Percentiles rank a stretch among this genome's conserved stretches.
phyloP scores from a whole-genome alignment of 2,797 vertebrate genomes.

The Pangasius macronema region DNA sequence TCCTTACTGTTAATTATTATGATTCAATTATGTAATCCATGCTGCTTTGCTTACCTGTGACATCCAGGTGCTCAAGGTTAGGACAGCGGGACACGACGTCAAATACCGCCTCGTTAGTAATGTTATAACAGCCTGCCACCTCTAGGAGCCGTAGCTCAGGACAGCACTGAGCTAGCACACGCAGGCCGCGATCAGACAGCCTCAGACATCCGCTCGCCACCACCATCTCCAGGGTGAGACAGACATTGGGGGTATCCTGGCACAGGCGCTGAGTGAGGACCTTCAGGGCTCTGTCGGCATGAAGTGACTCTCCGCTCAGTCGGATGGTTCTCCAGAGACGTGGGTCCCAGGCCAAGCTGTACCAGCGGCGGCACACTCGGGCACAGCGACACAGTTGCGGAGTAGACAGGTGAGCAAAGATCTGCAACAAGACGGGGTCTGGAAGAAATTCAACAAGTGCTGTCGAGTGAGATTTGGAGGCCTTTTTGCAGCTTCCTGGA shows the following conservation, averaged over 20 bases:
- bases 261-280: slow-evolving; percentile 94
- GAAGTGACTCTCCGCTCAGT: slow-evolving; percentile 88
- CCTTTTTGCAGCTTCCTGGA: slow-evolving; percentile 72
- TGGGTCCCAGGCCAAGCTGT: slow-evolving; percentile 97
- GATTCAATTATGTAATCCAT: neutral
- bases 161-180: slow-evolving; percentile 91
- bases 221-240: slow-evolving; percentile 94
- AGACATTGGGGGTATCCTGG: slow-evolving; percentile 97
- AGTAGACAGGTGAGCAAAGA: slow-evolving; percentile 92
- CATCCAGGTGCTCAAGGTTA: slow-evolving; percentile 93
- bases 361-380: slow-evolving; percentile 92
- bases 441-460: slow-evolving; percentile 89
- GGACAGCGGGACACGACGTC: slow-evolving; percentile 96
- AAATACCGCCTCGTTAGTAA: slow-evolving; percentile 95
- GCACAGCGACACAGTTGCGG: slow-evolving; percentile 96
- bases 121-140: slow-evolving; percentile 92
- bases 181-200: slow-evolving; percentile 94
- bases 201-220: slow-evolving; percentile 90
- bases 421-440: slow-evolving; percentile 84
- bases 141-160: slow-evolving; percentile 92
- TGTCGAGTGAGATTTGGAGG: slow-evolving; percentile 76
- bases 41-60: slow-evolving; percentile 83
- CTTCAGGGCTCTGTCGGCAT: slow-evolving; percentile 90
- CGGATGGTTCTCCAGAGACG: slow-evolving; percentile 89
- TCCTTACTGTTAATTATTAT: neutral